Evolutionary conservation across 2,888 invertebrate genomes (phyloP), one percentile per base, ranked within the genome.

Genomic region (Pherbina coryleti): DNA sequence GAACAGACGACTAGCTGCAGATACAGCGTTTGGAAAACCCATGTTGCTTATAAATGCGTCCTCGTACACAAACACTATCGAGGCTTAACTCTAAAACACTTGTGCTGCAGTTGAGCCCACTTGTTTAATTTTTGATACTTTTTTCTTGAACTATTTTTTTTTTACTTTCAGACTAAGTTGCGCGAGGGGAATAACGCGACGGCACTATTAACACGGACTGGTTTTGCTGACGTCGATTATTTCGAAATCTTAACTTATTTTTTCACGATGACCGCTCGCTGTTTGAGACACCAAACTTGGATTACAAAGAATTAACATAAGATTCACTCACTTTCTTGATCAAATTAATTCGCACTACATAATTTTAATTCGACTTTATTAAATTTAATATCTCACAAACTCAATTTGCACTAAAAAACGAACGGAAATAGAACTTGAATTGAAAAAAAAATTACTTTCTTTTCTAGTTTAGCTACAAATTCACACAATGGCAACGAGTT

Each of bases 151-250:
- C 53, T 34, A 34, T 31, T 66, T 37, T 66, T n/a, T 11, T 69
- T 49, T 44, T 11, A 11, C 11, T 44, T 44, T 44, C 44, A 11
- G 44, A 44, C 14, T 44, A 14, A 11, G 11, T 44, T 11, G 44
- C 14, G 3, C 1, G 7, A 1, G 44, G 44, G 44, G 44, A 44
- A 44, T 44, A 44, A 14, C 44, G 44, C 44, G 44, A 14, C 44
- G 44, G 4, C 14, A 44, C 37, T 67, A 7, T 67, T 64, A 28
- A 49, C 14, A 51, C 28, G 25, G n/a, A 22, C 37, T 19, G n/a
- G 22, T 67, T 67, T 75, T 75, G 75, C 75, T 75, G 75, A 75
- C 75, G 75, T 75, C 69, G 75, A 67, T 17, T 57, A 75, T 69
- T 51, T 53, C 5, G 8, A 49, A 31, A 49, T 22, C 1, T 60